phyloP scores from a whole-genome alignment of 2,797 vertebrate species.

The Diglossa cyanea region DNA sequence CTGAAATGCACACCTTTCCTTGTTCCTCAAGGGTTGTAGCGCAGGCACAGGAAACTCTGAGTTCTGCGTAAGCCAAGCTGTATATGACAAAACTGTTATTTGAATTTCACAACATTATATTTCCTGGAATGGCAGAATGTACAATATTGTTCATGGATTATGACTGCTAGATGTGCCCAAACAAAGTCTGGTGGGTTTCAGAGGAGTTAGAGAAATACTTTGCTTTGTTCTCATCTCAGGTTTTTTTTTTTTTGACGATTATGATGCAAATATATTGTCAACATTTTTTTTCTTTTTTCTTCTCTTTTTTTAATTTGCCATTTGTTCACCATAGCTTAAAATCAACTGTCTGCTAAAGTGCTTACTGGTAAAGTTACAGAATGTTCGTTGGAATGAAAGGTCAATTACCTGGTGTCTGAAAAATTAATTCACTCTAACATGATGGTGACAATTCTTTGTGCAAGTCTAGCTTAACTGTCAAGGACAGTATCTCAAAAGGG shows the following conservation, averaged over 20 bases:
- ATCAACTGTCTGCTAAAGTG: background rate
- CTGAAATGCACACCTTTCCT: background rate
- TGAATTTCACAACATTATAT: background rate
- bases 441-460: background rate
- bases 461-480: background rate
- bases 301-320: fast-evolving
- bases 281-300: fast-evolving
- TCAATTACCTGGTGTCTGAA: background rate
- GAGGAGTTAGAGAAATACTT: background rate
- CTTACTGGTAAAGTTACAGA: background rate
- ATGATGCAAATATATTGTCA: background rate
- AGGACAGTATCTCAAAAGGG: background rate
- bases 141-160: background rate
- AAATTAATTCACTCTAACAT: background rate
- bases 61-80: background rate
- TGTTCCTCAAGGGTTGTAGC: background rate
- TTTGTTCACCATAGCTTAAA: background rate
- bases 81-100: background rate
- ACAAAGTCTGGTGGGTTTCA: background rate
- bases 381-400: background rate
- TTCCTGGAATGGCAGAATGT: background rate
- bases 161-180: background rate
- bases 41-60: background rate
- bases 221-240: background rate
- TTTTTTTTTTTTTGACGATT: background rate